Percentiles rank a stretch among this genome's conserved stretches.
Conservation (phyloP, 1,140 invertebrate genomes). For the Papilio aristodemus region DNA sequence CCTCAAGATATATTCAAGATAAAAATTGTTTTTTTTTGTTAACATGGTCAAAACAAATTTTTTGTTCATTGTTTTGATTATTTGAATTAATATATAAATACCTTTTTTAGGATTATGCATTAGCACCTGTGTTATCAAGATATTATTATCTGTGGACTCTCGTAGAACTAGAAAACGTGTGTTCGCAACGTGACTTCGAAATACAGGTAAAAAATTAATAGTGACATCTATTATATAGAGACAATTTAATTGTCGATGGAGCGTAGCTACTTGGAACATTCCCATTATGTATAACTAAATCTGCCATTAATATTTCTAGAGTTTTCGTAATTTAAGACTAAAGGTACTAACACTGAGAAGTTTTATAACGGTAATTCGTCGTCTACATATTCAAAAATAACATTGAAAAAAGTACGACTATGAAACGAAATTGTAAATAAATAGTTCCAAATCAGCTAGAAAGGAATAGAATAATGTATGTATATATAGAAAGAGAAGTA, state of each 20-base stretch:
- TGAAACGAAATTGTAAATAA: too few relatives aligned
- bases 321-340: neutral
- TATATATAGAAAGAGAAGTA: neutral
- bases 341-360: neutral
- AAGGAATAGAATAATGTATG: neutral
- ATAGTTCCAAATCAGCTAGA: neutral
- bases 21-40: too few relatives aligned
- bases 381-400: neutral
- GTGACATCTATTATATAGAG: conserved; percentile 17
- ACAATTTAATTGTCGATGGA: conserved; percentile 28
- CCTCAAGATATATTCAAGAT: neutral
- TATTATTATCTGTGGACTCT: too few relatives aligned
- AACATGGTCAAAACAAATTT: neutral
- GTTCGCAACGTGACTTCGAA: conserved; percentile 22
- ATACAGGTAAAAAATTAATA: conserved; percentile 23
- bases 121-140: too few relatives aligned
- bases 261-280: conserved; percentile 18
- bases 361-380: neutral
- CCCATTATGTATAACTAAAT: neutral
- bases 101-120: too few relatives aligned
- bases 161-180: conserved; percentile 23
- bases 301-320: conserved; percentile 8
- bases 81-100: too few relatives aligned
- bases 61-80: neutral
- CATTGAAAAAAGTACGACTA: neutral